Percentiles rank a stretch among this genome's conserved stretches.
These are phyloP conservation scores for Rhegmatorhina hoffmannsi DNA, from an alignment of 2,113 vertebrate species.

Conservation along the genomic window DNA sequence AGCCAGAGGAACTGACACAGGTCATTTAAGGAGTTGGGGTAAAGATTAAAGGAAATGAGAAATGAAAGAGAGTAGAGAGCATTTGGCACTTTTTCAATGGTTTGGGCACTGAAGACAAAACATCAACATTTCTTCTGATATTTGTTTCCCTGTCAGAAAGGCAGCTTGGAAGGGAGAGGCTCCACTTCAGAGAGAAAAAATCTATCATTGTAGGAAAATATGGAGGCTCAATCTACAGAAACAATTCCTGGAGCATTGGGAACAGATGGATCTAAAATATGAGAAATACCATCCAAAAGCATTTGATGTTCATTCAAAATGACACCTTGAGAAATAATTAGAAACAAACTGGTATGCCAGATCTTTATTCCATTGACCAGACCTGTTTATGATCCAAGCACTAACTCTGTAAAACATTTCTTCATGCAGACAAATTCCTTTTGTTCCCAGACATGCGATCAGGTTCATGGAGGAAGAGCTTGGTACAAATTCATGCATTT, in stretches of 20 bases:
- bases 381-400: neutral
- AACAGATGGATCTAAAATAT: neutral
- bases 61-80: neutral
- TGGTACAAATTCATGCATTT: neutral
- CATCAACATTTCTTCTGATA: neutral
- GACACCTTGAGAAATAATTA: conserved; percentile 6
- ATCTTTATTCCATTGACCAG: neutral
- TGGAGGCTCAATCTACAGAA: neutral
- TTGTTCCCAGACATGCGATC: neutral
- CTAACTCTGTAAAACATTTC: neutral
- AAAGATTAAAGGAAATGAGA: neutral
- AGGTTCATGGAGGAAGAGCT: neutral
- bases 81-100: neutral
- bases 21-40: neutral
- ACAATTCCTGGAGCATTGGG: neutral
- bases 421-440: neutral
- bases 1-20: rapidly evolving
- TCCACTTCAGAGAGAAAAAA: neutral
- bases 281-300: neutral
- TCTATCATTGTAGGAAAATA: neutral
- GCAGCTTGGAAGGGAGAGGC: neutral
- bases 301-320: neutral
- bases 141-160: conserved; percentile 1
- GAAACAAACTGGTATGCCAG: neutral
- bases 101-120: neutral